phyloP scores from a whole-genome alignment of 2,113 vertebrate genomes.

The Apaloderma vittatum region DNA sequence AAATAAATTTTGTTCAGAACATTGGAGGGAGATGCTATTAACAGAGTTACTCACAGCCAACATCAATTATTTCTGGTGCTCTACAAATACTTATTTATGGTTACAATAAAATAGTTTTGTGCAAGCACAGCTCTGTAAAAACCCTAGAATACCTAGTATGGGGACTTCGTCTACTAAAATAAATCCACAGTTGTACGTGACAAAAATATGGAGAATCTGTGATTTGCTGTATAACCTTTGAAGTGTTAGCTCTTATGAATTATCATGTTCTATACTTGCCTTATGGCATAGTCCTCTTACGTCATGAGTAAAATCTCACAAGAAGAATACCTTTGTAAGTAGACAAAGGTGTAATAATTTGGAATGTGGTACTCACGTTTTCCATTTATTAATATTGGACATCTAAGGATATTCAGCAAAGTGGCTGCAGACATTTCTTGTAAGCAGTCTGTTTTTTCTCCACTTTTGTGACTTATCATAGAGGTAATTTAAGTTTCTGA shows the following conservation, averaged over 20 bases:
- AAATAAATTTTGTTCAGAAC: conserved; percentile 65
- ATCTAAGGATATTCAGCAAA: background rate
- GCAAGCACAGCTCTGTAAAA: conserved; percentile 20
- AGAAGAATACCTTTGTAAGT: background rate
- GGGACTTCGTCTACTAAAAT: background rate
- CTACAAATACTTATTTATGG: conserved; percentile 52
- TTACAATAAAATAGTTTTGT: conserved; percentile 34
- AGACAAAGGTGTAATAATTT: background rate
- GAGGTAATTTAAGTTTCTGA: background rate
- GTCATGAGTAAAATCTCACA: background rate
- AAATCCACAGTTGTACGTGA: background rate
- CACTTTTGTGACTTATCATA: background rate
- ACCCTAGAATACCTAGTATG: background rate
- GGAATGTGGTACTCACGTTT: background rate
- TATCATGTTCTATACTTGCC: background rate
- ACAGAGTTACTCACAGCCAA: conserved; percentile 31
- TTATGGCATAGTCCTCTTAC: background rate
- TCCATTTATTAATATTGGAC: background rate
- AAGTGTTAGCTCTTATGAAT: background rate
- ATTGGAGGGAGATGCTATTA: conserved; percentile 46
- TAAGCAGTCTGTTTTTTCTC: background rate
- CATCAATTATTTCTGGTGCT: conserved; percentile 59
- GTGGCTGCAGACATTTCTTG: background rate
- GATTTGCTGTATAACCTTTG: background rate
- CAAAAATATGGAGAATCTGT: background rate